Evolutionary conservation across 2,888 invertebrate genomes (phyloP).

Genomic region (Oxystoma pomonae): DNA sequence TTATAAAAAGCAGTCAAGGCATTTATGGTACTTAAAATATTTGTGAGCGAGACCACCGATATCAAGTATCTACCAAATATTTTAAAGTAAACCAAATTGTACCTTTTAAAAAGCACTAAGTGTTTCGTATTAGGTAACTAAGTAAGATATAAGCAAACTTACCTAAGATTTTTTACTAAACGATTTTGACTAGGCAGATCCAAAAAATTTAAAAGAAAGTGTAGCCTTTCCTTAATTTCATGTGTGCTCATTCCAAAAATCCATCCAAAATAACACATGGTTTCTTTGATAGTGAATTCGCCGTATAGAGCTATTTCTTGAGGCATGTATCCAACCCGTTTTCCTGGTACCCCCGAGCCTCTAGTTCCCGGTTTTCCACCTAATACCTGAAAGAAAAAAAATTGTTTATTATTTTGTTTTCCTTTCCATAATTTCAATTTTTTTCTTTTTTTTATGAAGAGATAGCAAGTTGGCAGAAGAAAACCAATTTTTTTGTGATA

Average conservation of each 20-base stretch:
- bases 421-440: too few relatives aligned
- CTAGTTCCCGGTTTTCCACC: slow-evolving; percentile 90
- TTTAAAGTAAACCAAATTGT: too few relatives aligned
- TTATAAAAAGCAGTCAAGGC: too few relatives aligned
- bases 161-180: slow-evolving; percentile 73
- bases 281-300: slow-evolving; percentile 91
- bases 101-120: too few relatives aligned
- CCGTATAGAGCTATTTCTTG: slow-evolving; percentile 88
- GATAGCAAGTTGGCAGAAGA: too few relatives aligned
- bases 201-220: slow-evolving; percentile 84
- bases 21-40: too few relatives aligned
- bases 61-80: too few relatives aligned
- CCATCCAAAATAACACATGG: slow-evolving; percentile 95
- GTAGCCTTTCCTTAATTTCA: slow-evolving; percentile 76
- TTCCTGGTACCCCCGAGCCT: slow-evolving; percentile 80
- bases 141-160: slow-evolving; percentile 24
- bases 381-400: slow-evolving; percentile 67
- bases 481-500: too few relatives aligned
- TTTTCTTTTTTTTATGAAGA: too few relatives aligned
- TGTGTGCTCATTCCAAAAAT: slow-evolving; percentile 87
- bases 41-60: too few relatives aligned
- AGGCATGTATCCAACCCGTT: slow-evolving; percentile 96
- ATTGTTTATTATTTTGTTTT: too few relatives aligned
- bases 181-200: slow-evolving; percentile 85
- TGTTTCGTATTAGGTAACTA: too few relatives aligned